Evolutionary conservation across 2,113 vertebrate species (phyloP), one percentile per base, ranked within the genome.

Genomic region (Merops nubicus): DNA sequence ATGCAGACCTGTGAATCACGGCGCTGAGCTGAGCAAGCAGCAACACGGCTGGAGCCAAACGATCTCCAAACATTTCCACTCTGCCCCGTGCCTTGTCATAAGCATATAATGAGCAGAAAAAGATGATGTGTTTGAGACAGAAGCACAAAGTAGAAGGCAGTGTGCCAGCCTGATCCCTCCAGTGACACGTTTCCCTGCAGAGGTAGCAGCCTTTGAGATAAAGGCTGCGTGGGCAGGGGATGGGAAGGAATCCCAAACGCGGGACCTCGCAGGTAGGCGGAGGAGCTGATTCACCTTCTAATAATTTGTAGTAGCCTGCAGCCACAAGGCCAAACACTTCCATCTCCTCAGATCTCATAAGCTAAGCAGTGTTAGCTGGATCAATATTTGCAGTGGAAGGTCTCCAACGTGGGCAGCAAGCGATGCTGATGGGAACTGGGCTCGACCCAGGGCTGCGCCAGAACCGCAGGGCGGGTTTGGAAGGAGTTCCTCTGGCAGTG

Each of bases 311-410:
- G 78, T 1, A 84, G 73, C 88, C 69, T 72, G 68, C 40, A 81
- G 91, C 40, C 69, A 38, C 14, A 26, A 51, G 65, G 69, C 68
- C 64, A 78, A 74, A 40, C 10, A 19, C 69, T 92, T 91, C 89
- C 88, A 91, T 92, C 93, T 87, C 70, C 53, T 88, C 81, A 22
- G 62, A 26, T 76, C 84, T 88, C 73, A 62, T 9, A 43, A 68
- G 51, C 65, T 57, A 22, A 79, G 81, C 69, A 68, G 84, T 3
- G 40, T 79, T 64, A 81, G 69, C 56, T 87, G 86, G 60, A 85
- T 73, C 91, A 95, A 86, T 96, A 88, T 96, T 95, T 96, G 90
- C 78, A 68, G 56, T 88, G 95, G 95, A 90, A 93, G 51, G 53
- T 88, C 76, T 95, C 88, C 93, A 96, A 85, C n/a, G n/a, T n/a